phyloP scores from a whole-genome alignment of 1,140 invertebrate genomes.

The Trichogramma pretiosum region DNA sequence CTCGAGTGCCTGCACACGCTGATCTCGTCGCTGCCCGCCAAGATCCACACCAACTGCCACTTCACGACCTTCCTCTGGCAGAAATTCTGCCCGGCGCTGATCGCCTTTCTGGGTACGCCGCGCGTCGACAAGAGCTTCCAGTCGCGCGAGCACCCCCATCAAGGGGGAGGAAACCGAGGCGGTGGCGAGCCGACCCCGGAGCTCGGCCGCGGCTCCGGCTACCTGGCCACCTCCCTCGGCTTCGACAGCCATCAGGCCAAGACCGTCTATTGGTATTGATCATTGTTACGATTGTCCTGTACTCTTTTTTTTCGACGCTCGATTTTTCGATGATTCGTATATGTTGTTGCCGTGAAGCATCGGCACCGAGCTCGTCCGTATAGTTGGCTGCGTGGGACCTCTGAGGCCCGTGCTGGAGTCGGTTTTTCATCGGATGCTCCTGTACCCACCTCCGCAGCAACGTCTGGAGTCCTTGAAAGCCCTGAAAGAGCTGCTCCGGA shows the following conservation, averaged over 20 bases:
- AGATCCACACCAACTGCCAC: slow-evolving; percentile 70
- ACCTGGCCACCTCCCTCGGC: slow-evolving; percentile 60
- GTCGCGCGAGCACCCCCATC: slow-evolving; percentile 50
- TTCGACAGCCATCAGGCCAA: slow-evolving; percentile 72
- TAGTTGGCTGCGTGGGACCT: slow-evolving; percentile 75
- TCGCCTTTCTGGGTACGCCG: slow-evolving; percentile 76
- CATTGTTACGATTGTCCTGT: not conserved
- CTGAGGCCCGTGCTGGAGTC: slow-evolving; percentile 83
- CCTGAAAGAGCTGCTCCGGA: slow-evolving; percentile 64
- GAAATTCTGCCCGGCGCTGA: slow-evolving; percentile 79
- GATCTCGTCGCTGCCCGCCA: slow-evolving; percentile 70
- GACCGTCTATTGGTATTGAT: slow-evolving; percentile 69
- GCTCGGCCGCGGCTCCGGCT: slow-evolving; percentile 61
- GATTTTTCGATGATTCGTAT: too few species aligned
- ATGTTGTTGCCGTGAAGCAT: slow-evolving; percentile 54
- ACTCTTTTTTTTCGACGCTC: not conserved
- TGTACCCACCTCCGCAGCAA: slow-evolving; percentile 76
- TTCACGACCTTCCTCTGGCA: slow-evolving; percentile 85
- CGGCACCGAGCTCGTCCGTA: slow-evolving; percentile 74
- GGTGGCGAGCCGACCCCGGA: slow-evolving; percentile 52
- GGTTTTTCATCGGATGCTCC: slow-evolving; percentile 81
- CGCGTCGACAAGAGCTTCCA: slow-evolving; percentile 64
- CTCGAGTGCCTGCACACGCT: slow-evolving; percentile 80
- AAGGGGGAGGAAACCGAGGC: too few species aligned
- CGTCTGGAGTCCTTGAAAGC: slow-evolving; percentile 76